These are phyloP conservation scores for Ennomos fuscantarius DNA, from an alignment of 2,888 invertebrate genomes.

Conservation along the genomic window DNA sequence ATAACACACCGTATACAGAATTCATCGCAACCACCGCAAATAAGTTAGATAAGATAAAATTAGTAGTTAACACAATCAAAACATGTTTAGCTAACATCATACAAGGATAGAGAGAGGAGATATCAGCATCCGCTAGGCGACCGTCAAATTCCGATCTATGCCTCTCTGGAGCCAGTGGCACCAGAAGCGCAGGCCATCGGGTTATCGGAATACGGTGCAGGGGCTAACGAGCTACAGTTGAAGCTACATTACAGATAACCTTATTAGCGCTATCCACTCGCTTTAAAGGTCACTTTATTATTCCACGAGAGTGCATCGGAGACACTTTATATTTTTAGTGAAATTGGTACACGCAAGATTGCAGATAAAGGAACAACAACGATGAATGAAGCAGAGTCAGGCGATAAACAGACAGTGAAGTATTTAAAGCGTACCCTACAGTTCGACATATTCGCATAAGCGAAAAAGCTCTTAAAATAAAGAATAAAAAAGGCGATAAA, in stretches of 20 bases:
- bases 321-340: slow-evolving; percentile 26
- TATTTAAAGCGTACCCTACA: too few relatives aligned
- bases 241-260: slow-evolving; percentile 35
- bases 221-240: slow-evolving; percentile 25
- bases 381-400: too few relatives aligned
- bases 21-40: background rate
- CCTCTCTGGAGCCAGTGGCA: slow-evolving; percentile 6
- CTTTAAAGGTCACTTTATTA: slow-evolving; percentile 38
- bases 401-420: too few relatives aligned
- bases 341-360: slow-evolving; percentile 9
- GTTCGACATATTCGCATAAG: too few relatives aligned
- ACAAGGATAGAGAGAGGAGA: background rate
- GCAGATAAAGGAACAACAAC: background rate
- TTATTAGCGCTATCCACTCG: slow-evolving; percentile 37
- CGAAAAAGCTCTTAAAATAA: too few relatives aligned
- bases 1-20: too few relatives aligned
- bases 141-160: slow-evolving; percentile 3
- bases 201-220: slow-evolving; percentile 24
- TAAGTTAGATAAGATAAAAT: slow-evolving; percentile 12
- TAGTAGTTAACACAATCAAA: slow-evolving; percentile 18
- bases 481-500: too few relatives aligned
- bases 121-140: slow-evolving; percentile 25
- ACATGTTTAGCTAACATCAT: slow-evolving; percentile 7
- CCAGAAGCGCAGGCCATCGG: slow-evolving; percentile 16
- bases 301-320: slow-evolving; percentile 31